Evolutionary conservation across 2,888 invertebrate species (phyloP).

Genomic region (Drosophila eohydei): DNA sequence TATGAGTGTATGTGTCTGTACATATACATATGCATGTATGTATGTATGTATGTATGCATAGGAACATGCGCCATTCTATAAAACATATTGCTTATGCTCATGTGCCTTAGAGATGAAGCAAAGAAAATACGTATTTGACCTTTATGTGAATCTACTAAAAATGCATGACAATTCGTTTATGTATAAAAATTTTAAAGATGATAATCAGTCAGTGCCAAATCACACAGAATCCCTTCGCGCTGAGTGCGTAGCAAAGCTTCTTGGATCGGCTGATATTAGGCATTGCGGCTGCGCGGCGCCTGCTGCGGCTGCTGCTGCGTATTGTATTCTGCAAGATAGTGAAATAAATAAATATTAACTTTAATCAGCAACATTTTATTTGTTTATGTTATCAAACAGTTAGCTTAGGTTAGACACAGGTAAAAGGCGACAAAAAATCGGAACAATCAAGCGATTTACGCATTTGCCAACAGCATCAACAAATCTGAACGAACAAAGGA

Average conservation of each 20-base stretch:
- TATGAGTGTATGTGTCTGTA: slow-evolving; percentile 3
- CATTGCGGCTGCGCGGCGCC: slow-evolving; percentile 15
- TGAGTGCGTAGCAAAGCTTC: slow-evolving; percentile 52
- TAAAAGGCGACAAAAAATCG: background rate
- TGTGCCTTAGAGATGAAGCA: background rate
- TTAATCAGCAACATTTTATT: no score
- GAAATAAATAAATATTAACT: slow-evolving; percentile 5
- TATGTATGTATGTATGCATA: slow-evolving; percentile 9
- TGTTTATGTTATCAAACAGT: background rate
- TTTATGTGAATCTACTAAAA: slow-evolving; percentile 6
- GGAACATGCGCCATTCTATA: slow-evolving; percentile 40
- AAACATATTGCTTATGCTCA: slow-evolving; percentile 11
- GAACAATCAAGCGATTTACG: slow-evolving; percentile 23
- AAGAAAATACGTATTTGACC: slow-evolving; percentile 12
- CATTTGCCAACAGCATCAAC: background rate
- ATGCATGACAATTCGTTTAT: slow-evolving; percentile 24
- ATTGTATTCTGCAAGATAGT: slow-evolving; percentile 29
- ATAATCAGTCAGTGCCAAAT: slow-evolving; percentile 71
- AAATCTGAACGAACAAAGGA: slow-evolving; percentile 9
- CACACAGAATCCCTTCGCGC: slow-evolving; percentile 44
- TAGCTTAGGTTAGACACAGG: slow-evolving; percentile 41
- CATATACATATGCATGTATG: slow-evolving; percentile 2
- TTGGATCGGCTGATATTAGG: slow-evolving; percentile 62
- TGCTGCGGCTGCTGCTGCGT: slow-evolving; percentile 7
- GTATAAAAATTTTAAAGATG: slow-evolving; percentile 62